A percentile compares a stretch with the other conserved stretches of the same genome.
phyloP scores from a whole-genome alignment of 1,140 invertebrate species.

The Chironomus striatipennis region DNA sequence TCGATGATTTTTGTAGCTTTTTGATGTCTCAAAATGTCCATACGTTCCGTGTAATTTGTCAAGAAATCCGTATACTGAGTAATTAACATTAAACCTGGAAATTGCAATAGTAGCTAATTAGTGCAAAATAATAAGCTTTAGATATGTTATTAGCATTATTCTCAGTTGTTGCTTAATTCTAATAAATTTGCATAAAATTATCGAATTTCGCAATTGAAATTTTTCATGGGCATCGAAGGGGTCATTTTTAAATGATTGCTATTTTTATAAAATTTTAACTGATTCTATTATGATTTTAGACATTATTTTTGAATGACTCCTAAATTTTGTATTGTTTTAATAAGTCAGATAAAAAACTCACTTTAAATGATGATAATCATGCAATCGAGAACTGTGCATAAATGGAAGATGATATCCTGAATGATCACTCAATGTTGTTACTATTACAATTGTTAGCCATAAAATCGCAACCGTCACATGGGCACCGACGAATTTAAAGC shows the following conservation, averaged over 20 bases:
- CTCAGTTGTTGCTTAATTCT: too few relatives aligned
- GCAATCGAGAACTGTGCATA: constrained; percentile 75
- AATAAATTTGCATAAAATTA: too few relatives aligned
- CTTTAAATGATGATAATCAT: constrained; percentile 86
- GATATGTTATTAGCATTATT: not conserved
- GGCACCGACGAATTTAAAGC: constrained; percentile 64
- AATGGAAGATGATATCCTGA: constrained; percentile 83
- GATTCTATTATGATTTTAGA: too few relatives aligned
- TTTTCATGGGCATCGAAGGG: too few relatives aligned
- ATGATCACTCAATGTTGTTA: constrained; percentile 75
- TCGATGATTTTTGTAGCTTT: not conserved
- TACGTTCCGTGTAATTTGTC: not conserved
- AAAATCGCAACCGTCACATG: constrained; percentile 71
- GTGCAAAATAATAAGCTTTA: not conserved
- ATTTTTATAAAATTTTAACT: too few relatives aligned
- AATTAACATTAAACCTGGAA: not conserved
- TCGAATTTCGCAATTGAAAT: too few relatives aligned
- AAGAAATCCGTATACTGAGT: not conserved
- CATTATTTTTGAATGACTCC: too few relatives aligned
- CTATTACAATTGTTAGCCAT: constrained; percentile 67
- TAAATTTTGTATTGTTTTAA: too few relatives aligned
- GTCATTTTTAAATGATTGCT: too few relatives aligned
- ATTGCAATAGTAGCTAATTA: not conserved
- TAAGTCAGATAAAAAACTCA: constrained; percentile 37
- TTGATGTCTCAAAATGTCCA: not conserved